Evolutionary conservation across 2,113 vertebrate species (phyloP).

Genomic region (Antechinus stuartii): DNA sequence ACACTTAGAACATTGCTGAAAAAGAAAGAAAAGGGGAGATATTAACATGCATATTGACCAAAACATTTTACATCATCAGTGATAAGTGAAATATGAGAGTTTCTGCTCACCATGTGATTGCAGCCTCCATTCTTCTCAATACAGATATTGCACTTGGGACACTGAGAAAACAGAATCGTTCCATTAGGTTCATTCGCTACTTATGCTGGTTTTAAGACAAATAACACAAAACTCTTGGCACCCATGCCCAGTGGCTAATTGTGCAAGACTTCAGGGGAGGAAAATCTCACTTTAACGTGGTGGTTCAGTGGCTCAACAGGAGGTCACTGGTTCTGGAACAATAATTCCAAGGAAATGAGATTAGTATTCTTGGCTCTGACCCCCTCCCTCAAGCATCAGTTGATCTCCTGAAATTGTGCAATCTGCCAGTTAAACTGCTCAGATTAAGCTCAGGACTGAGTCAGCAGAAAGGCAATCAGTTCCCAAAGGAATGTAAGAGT

Average conservation of each 20-base stretch:
- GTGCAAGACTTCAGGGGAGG: conserved; percentile 63
- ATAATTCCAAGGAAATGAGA: conserved; percentile 69
- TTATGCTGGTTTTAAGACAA: conserved; percentile 64
- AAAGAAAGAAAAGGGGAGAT: conserved; percentile 79
- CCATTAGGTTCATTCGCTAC: conserved; percentile 68
- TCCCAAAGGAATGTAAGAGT: neutral
- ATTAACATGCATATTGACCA: conserved; percentile 64
- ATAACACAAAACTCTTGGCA: conserved; percentile 70
- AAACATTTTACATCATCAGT: conserved; percentile 54
- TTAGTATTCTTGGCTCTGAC: conserved; percentile 66
- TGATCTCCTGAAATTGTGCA: conserved; percentile 46
- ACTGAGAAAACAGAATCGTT: conserved; percentile 87
- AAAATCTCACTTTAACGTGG: conserved; percentile 66
- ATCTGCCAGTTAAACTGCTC: conserved; percentile 48
- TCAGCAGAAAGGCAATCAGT: conserved; percentile 55
- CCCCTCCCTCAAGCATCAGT: conserved; percentile 53
- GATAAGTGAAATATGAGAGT: conserved; percentile 41
- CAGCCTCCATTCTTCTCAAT: conserved; percentile 99
- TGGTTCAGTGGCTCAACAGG: conserved; percentile 36
- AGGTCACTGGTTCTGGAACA: conserved; percentile 71
- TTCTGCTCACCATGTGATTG: conserved; percentile 98
- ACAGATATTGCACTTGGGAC: conserved; percentile 99
- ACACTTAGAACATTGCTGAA: conserved; percentile 99
- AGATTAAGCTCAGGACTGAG: conserved; percentile 40
- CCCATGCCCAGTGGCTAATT: conserved; percentile 61